Base-by-base conservation (phyloP, 1,140 invertebrate genomes). In the Condylostylus longicornis region DNA sequence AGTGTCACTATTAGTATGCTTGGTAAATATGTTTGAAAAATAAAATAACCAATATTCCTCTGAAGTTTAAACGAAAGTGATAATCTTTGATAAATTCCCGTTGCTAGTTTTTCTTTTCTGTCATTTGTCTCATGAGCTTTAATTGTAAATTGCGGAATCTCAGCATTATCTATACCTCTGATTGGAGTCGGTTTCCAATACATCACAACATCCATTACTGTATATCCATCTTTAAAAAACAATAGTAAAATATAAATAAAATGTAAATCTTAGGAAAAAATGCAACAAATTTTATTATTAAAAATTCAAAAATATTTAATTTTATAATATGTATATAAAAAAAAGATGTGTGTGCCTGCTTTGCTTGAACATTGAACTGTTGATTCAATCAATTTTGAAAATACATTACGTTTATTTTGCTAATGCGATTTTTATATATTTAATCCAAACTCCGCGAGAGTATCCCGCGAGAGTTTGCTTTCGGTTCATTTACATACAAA, bases 201-300 rank as follows among this genome's bases (percentile, higher is more conserved):
- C 86, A 97, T 95, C n/a, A 93, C 80, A 12, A 98, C 88, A 58
- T 97, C 94, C 27, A 77, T 70, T 31, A 94, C 88, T 1, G 93
- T 96, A 65, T 98, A 97, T 4, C 93, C 94, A 71, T 97, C 93
- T 97, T 62, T 34, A 64, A 49, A 45, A 42, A 46, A 17, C 42
- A 40, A 49, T 17, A 28, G 28, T 21, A 31, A 53, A 42, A 22
- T 8, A 1, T 13, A 33, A 40, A 35, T 5, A 19, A 40, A 28
- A 2, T 15, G 4, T n/a, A n/a, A n/a, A n/a, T n/a, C n/a, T n/a
- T n/a, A n/a, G n/a, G n/a, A n/a, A n/a, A n/a, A n/a, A n/a, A n/a
- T n/a, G n/a, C n/a, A n/a, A n/a, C n/a, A n/a, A n/a, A n/a, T n/a
- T n/a, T n/a, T n/a, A n/a, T n/a, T n/a, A n/a, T n/a, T n/a, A n/a